Evolutionary conservation across 2,888 invertebrate species (phyloP), one percentile per base, ranked within the genome.

Genomic region (Unio pictorum): DNA sequence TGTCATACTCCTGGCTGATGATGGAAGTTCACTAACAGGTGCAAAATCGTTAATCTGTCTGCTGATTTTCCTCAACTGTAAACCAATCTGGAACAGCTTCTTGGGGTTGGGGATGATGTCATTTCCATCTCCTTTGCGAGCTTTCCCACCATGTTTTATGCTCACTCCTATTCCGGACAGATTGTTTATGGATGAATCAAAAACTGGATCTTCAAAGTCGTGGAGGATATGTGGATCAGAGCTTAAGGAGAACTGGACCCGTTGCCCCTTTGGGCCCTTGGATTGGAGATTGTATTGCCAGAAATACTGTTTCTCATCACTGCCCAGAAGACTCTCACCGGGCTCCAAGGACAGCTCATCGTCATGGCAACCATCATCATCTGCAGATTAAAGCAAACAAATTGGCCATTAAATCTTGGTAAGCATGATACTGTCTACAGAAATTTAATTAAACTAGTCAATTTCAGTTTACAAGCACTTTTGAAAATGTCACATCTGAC

Each of bases 221-320:
- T 96, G 95, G 74, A 98, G 92, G 61, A 95, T 93, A 91, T 98
- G 97, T 15, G 98, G 98, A 91, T 98, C 97, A 87, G 95, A 95
- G 87, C 95, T 94, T 61, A 89, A 75, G 4, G 83, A 75, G 69
- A 87, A 84, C 68, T 87, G 85, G 28, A 90, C 83, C 18, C 96
- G 92, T 90, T 97, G 96, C 60, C 98, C 97, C 91, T 99, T 97
- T 7, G 98, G 97, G 2, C 99, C 98, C 91, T 99, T 97, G 1
- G 98, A 95, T 91, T 98, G 98, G 0, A 98, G 96, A 91, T 99
- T 99, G 90, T 99, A 99, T 90, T 98, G 98, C 98, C 99, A 99
- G 90, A 99, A 98, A 91, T 93, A 98, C 74, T 87, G 87, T 70
- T 86, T 85, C 68, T 85, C 84, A 56, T 70, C 72, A 17, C 61